Evolutionary conservation across 2,888 invertebrate genomes (phyloP), one percentile per base, ranked within the genome.

Genomic region (Perithous albicinctus): DNA sequence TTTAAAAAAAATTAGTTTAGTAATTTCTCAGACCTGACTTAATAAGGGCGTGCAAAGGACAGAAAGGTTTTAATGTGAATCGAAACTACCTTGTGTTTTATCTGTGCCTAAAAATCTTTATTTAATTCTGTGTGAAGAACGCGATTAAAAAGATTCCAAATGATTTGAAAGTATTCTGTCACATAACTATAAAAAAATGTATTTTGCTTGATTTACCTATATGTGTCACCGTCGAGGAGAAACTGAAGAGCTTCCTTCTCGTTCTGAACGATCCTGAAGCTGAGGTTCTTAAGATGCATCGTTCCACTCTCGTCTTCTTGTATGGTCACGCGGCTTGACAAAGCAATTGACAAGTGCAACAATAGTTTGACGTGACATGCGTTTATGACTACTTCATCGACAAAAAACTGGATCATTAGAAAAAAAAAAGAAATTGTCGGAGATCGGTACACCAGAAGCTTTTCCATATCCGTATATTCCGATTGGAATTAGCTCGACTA

Each of bases 191-290:
- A 29, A 10, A 29, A 7, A 26, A 41, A 26, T 29, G 18, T 48
- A n/a, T n/a, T n/a, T n/a, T n/a, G n/a, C n/a, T 2, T 41, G 12
- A 67, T 56, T 85, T 85, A 94, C 94, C 94, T 93, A 89, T 94
- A 94, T 66, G 93, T 93, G 85, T 94, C 94, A 63, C 94, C 94
- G 46, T 93, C 86, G 78, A 93, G 93, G 8, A 94, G 90, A 46
- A 94, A 89, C 84, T 93, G 90, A 88, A 94, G 92, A n/a, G 94
- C 94, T 85, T 94, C 94, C 84, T 93, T 91, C 87, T 93, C 93
- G 66, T 90, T 93, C 46, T 89, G 88, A 43, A 94, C 94, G 23
- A 92, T 91, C 48, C 93, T 92, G 66, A 94, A 91, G 84, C 91
- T 93, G 81, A 94, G 86, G 87, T 94, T 94, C 86, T 93, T 92